A percentile compares a stretch with the other conserved stretches of the same genome.
These are phyloP conservation scores for Mus caroli DNA, from an alignment of 2,797 vertebrate species.

Conservation along the genomic window DNA sequence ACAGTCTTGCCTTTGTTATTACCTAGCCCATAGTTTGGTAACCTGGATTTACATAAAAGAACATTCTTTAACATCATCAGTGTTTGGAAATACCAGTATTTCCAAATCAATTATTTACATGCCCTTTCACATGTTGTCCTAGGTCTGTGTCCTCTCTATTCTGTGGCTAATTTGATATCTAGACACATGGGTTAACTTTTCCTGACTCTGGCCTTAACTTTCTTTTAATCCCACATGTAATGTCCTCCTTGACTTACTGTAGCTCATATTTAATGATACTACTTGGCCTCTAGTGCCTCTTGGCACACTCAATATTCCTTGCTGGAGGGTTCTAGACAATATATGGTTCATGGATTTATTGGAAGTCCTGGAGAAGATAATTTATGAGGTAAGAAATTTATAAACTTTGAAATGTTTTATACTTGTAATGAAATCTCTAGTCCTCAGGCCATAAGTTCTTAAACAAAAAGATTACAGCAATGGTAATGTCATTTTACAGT, in stretches of 20 bases:
- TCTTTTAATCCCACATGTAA: background rate
- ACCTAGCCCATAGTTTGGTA: background rate
- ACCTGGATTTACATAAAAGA: background rate
- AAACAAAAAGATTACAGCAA: conserved; percentile 63
- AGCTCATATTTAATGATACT: conserved; percentile 47
- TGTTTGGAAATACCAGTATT: background rate
- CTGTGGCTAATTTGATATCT: background rate
- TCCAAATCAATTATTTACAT: conserved; percentile 16
- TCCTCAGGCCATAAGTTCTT: conserved; percentile 47
- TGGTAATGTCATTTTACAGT: conserved; percentile 61
- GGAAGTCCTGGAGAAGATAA: background rate
- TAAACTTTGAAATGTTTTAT: conserved; percentile 57
- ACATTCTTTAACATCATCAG: background rate
- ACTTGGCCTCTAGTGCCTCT: background rate
- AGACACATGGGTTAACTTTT: background rate
- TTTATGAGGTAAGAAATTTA: conserved; percentile 28
- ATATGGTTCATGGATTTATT: conserved; percentile 51
- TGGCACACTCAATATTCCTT: background rate
- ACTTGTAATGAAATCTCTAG: conserved; percentile 68
- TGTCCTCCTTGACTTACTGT: background rate
- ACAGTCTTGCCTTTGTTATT: background rate
- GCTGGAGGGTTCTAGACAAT: background rate
- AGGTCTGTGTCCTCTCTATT: background rate
- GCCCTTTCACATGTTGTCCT: background rate
- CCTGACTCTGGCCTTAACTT: conserved; percentile 4